Evolutionary conservation across 2,797 vertebrate species (phyloP), one percentile per base, ranked within the genome.

Genomic region (Pipistrellus nathusii): DNA sequence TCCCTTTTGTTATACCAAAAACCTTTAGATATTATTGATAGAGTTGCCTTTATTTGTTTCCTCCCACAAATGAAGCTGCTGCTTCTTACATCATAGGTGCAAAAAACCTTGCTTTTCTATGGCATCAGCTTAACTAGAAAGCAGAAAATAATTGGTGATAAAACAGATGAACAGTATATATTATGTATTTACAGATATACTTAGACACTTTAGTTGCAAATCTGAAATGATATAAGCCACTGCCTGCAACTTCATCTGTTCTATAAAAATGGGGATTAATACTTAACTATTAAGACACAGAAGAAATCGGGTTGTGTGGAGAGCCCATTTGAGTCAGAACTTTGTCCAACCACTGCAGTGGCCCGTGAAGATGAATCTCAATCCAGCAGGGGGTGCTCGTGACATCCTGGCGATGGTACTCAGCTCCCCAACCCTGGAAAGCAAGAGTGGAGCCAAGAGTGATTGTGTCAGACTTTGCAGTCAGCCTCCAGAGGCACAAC

Each of bases 331-430:
- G 99, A 25, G 99, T 99, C 94, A 99, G 98, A 94, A 99, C 99
- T 97, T 99, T 99, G 98, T 99, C 99, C 98, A 99, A 96, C 99
- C 99, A 99, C 97, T 99, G 99, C 96, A 99, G 98, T 0, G 99
- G 99, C 83, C 99, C 99, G 0, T 99, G 99, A 94, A 99, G 98
- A 77, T 99, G 99, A 57, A 99, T 99, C 98, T 99, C 99, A 57
- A 99, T 99, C 99, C 99, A 99, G 98, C 99, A 99, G 95, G 99
- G 99, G 1, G 99, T 99, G 98, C 99, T 99, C 51, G 99, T 99
- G 96, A 99, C 99, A 85, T 99, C 99, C 95, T 99, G 99, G 3
- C 99, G 99, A 96, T 99, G 99, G 97, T 99, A 99, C 94, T 99
- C 99, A 0, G 99, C 99, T 94, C 99, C 99, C 99, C 99, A 99